Conservation (phyloP, 2,888 invertebrate species). For the Microctonus hyperodae region DNA sequence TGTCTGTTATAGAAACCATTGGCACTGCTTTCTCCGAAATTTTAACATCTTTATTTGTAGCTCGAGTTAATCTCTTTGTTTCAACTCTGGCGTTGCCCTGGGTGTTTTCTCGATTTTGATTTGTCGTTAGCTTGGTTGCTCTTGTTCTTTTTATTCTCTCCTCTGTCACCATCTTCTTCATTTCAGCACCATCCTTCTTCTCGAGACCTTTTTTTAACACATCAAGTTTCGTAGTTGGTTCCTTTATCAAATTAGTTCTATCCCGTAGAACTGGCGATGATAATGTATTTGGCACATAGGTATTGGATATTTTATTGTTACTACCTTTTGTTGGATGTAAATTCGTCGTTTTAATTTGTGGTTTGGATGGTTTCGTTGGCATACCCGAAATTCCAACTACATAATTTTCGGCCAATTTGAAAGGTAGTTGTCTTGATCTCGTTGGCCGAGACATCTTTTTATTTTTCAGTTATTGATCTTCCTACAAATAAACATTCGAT, state of each 20-base stretch:
- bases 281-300: conserved; percentile 17
- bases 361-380: not conserved
- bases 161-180: not conserved
- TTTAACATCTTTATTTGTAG: not conserved
- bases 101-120: not conserved
- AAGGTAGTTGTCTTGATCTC: conserved; percentile 24
- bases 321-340: conserved; percentile 32
- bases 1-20: not conserved
- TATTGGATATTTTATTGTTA: conserved; percentile 6
- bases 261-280: conserved; percentile 38
- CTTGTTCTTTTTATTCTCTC: not conserved
- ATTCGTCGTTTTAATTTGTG: not conserved
- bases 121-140: not conserved
- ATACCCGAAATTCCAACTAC: not conserved
- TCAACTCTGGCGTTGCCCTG: not conserved
- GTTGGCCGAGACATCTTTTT: conserved; percentile 32
- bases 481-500: not conserved
- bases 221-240: conserved; percentile 35
- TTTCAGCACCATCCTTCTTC: not conserved
- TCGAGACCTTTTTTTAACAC: conserved; percentile 39
- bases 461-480: not conserved
- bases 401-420: conserved; percentile 21
- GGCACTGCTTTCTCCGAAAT: not conserved
- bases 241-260: conserved; percentile 39
- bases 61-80: not conserved